Evolutionary conservation across 2,888 invertebrate genomes (phyloP).

Genomic region (Lamproptera curius): DNA sequence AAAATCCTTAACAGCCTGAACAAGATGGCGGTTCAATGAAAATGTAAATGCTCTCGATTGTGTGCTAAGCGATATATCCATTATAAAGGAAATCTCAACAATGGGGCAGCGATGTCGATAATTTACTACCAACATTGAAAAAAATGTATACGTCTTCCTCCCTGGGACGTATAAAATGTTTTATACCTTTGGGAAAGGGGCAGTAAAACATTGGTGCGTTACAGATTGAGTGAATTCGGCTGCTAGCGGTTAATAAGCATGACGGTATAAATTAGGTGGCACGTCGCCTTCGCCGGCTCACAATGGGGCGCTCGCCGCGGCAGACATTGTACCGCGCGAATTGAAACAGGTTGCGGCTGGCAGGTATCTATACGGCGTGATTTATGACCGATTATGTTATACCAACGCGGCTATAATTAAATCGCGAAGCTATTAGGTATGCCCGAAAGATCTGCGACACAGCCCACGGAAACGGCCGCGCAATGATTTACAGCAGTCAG

Average conservation of each 20-base stretch:
- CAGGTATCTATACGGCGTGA: conserved; percentile 71
- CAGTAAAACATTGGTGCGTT: conserved; percentile 52
- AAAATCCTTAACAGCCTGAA: conserved; percentile 13
- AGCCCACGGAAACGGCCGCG: conserved; percentile 52
- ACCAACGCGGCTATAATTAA: conserved; percentile 68
- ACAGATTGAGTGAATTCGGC: conserved; percentile 52
- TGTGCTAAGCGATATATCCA: conserved; percentile 64
- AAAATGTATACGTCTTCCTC: conserved; percentile 3
- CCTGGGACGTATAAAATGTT: conserved; percentile 39
- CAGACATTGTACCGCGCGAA: conserved; percentile 63
- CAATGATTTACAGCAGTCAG: conserved; percentile 51
- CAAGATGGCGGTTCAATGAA: conserved; percentile 49
- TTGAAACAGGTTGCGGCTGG: conserved; percentile 75
- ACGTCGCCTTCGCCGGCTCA: conserved; percentile 51
- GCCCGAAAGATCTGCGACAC: conserved; percentile 63
- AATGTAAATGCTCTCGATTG: conserved; percentile 69
- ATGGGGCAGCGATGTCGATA: conserved; percentile 36
- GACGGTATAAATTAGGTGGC: conserved; percentile 71
- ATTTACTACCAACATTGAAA: conserved; percentile 10
- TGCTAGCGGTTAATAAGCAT: conserved; percentile 63
- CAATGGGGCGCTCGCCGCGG: conserved; percentile 48
- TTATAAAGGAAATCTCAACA: conserved; percentile 54
- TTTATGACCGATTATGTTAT: conserved; percentile 73
- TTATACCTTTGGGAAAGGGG: conserved; percentile 51
- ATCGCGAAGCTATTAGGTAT: conserved; percentile 61